phyloP scores from a whole-genome alignment of 2,888 invertebrate species.

The Phalera bucephala region DNA sequence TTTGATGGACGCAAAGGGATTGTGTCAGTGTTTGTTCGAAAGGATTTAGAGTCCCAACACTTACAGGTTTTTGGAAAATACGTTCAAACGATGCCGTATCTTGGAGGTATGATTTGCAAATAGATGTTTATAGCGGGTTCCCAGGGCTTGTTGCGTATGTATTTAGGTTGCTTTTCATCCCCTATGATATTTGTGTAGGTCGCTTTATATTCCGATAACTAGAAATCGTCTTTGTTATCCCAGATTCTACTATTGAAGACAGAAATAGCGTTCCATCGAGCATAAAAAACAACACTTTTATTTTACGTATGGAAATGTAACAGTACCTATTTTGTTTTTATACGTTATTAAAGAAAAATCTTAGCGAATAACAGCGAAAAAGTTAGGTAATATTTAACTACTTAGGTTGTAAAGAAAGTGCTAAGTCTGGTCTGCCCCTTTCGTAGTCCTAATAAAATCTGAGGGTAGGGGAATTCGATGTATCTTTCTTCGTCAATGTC shows the following conservation, averaged over 20 bases:
- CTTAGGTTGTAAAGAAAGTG: conserved; percentile 23
- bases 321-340: background rate
- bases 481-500: conserved; percentile 32
- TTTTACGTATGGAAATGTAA: background rate
- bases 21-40: conserved; percentile 47
- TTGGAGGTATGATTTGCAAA: conserved; percentile 33
- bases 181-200: conserved; percentile 30
- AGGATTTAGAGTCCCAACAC: conserved; percentile 46
- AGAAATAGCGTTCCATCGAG: background rate
- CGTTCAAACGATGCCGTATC: conserved; percentile 22
- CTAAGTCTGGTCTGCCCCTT: conserved; percentile 22
- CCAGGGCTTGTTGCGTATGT: conserved; percentile 21
- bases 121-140: conserved; percentile 28
- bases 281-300: background rate
- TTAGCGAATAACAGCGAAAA: conserved; percentile 8
- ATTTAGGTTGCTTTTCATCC: conserved; percentile 29
- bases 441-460: conserved; percentile 21
- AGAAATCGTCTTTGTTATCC: conserved; percentile 26
- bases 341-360: conserved; percentile 6
- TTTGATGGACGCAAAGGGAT: conserved; percentile 58
- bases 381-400: conserved; percentile 19
- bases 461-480: conserved; percentile 20
- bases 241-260: conserved; percentile 2
- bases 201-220: conserved; percentile 28
- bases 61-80: conserved; percentile 23